Percentiles rank a stretch among this genome's conserved stretches.
Evolutionary conservation across 2,797 vertebrate species (phyloP).

Genomic region (Natrix natrix): DNA sequence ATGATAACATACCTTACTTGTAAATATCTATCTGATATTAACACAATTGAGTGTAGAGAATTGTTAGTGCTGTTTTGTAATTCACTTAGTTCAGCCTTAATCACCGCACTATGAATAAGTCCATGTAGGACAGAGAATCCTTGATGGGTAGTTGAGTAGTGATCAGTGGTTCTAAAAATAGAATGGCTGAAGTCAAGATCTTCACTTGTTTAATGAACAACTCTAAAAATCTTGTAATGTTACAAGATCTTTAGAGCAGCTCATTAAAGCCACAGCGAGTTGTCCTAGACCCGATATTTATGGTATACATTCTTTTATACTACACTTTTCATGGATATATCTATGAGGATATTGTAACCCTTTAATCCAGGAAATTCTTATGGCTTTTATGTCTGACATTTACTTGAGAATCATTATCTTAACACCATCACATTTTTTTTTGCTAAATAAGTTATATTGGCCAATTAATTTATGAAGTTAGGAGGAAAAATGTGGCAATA

Average conservation of each 20-base stretch:
- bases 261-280: background rate
- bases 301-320: background rate
- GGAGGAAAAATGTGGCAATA: background rate
- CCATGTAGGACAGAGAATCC: background rate
- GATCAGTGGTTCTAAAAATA: background rate
- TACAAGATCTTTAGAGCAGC: background rate
- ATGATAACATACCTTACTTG: slow-evolving; percentile 34
- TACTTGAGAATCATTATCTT: background rate
- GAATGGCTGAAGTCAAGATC: background rate
- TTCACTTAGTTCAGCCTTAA: slow-evolving; percentile 33
- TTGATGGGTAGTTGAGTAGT: background rate
- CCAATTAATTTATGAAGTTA: background rate
- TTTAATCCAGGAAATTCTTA: background rate
- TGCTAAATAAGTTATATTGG: background rate
- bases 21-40: slow-evolving; percentile 28
- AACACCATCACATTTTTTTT: background rate
- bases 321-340: background rate
- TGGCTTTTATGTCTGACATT: background rate
- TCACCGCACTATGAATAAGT: background rate
- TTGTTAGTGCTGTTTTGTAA: slow-evolving; percentile 34
- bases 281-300: background rate
- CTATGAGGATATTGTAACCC: background rate
- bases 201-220: background rate
- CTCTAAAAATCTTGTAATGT: background rate
- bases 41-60: slow-evolving; percentile 6